Percentiles rank a stretch among this genome's conserved stretches.
Evolutionary conservation across 37 sponge, comb jelly and placozoan genomes (phyloP).

Genomic region (Cladorhizidae sp.): DNA sequence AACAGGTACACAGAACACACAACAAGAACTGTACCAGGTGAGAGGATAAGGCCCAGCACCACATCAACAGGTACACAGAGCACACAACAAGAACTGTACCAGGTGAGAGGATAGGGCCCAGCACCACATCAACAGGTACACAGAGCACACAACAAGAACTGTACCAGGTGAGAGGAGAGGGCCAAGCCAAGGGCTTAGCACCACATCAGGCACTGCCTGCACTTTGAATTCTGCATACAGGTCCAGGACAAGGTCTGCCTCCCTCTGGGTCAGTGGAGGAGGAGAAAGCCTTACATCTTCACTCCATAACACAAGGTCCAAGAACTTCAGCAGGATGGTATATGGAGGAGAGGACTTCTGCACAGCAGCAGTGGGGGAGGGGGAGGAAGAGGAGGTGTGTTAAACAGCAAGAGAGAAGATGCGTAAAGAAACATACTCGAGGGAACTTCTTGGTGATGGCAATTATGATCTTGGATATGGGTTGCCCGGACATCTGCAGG

Average conservation of each 20-base stretch:
- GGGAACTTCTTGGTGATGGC: conserved; percentile 21
- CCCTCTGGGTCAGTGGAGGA: not conserved
- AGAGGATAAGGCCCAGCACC: too few relatives aligned
- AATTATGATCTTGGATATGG: conserved; percentile 14
- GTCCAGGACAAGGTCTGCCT: conserved; percentile 37
- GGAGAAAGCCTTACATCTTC: not conserved
- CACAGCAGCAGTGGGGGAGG: not conserved
- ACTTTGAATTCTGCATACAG: conserved; percentile 28
- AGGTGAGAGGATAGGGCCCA: conserved; percentile 14
- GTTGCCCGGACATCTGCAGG: conserved; percentile 31
- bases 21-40: too few relatives aligned
- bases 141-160: too few relatives aligned
- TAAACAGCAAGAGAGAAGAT: too few relatives aligned
- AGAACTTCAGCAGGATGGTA: conserved; percentile 29
- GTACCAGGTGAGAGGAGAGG: conserved; percentile 30
- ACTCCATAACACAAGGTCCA: conserved; percentile 31
- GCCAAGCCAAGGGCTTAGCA: conserved; percentile 36
- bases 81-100: conserved; percentile 6
- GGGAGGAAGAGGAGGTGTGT: too few relatives aligned
- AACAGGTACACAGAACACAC: too few relatives aligned
- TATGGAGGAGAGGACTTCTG: conserved; percentile 15
- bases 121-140: too few relatives aligned
- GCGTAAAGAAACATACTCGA: not conserved
- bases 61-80: too few relatives aligned
- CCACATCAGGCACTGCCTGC: conserved; percentile 1